Base-by-base conservation (phyloP, 1,140 invertebrate species). In the Carcinoscorpius rotundicauda region DNA sequence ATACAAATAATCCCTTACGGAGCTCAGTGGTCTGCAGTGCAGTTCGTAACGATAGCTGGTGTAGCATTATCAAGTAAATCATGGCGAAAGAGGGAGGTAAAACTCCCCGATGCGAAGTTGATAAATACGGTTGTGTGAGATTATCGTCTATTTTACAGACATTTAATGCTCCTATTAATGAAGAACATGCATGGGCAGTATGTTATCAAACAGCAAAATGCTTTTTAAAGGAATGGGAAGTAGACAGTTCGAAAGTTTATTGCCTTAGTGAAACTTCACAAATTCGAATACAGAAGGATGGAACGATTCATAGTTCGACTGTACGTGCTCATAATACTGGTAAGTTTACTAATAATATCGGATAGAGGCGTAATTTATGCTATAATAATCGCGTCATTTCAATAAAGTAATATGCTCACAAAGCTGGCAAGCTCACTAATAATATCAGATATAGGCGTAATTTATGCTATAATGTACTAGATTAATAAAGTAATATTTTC, bases 131-230 rank as follows among this genome's bases (percentile, higher is more conserved):
- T 66, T 87, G 87, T 76, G 77, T 95, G 51, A 85, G 83, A 69
- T 81, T 97, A 64, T 80, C 85, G 72, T 84, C 89, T 74, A 89
- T 95, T 70, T 77, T 97, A 59, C 79, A 85, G 69, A 86, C 88
- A 3, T 96, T 97, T 73, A 90, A 91, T 76, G 87, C 87, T 3
- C 87, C 91, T 4, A 85, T 97, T 51, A 90, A 86, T 71, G 91
- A 96, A 75, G 93, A 97, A 79, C 93, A 95, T 74, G 91, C 92
- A 50, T 97, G 94, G 94, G 92, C 93, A 0, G 77, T 97, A 61
- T 91, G 90, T 76, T 89, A 92, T 78, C 89, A 95, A 78, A 86
- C 85, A 70, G 84, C 86, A 29, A 83, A 85, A 71, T 82, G 80
- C 66, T 81, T 72, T 61, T 51, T 63, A 48, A 65, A 66, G 58